phyloP scores from a whole-genome alignment of 2,113 vertebrate genomes.

The Cynoglossus semilaevis region DNA sequence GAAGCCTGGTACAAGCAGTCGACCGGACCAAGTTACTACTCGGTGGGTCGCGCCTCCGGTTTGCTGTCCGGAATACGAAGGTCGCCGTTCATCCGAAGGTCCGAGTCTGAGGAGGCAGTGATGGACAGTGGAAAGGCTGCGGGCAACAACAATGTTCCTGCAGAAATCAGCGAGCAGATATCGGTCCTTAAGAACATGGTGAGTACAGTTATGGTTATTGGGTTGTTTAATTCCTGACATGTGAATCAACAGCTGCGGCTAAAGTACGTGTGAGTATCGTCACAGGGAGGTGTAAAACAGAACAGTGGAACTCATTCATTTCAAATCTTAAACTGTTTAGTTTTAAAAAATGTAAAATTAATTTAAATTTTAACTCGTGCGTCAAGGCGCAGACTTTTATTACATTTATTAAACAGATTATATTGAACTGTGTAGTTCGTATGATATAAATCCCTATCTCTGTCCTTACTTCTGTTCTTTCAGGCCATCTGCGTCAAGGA shows the following conservation, averaged over 20 bases:
- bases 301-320: too few species aligned
- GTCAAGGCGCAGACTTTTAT: neutral
- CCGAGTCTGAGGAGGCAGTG: conserved; percentile 55
- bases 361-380: neutral
- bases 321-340: too few species aligned
- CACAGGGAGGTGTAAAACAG: too few species aligned
- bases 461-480: neutral
- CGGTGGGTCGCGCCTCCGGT: conserved; percentile 83
- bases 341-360: too few species aligned
- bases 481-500: conserved; percentile 80
- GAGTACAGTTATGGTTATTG: conserved; percentile 43
- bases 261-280: too few species aligned
- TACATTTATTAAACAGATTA: too few species aligned
- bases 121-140: conserved; percentile 54
- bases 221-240: neutral
- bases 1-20: conserved; percentile 82
- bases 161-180: conserved; percentile 40
- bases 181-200: conserved; percentile 76
- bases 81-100: conserved; percentile 73
- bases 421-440: too few species aligned
- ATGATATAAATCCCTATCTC: neutral
- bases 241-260: neutral
- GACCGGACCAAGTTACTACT: conserved; percentile 77
- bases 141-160: conserved; percentile 33
- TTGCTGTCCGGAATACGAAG: conserved; percentile 80